Evolutionary conservation across 2,113 vertebrate genomes (phyloP), one percentile per base, ranked within the genome.

Genomic region (Promerops cafer): DNA sequence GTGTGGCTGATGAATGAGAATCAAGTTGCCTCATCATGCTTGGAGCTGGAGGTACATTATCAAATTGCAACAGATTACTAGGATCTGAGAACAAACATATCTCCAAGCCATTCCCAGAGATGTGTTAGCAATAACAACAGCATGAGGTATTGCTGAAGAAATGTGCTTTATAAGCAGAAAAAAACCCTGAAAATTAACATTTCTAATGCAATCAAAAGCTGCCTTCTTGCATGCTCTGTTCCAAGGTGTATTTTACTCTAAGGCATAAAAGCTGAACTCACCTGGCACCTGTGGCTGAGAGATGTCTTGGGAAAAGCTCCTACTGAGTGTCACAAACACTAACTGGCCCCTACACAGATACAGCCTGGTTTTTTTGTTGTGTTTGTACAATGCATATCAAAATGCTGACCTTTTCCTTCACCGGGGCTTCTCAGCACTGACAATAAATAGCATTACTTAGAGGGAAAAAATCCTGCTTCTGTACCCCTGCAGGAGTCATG

Each of bases 401-500:
- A 96, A 76, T 42, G 33, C 47, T 82, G 54, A 79, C 82, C 70
- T 86, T 91, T 87, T 85, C 50, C 52, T 85, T 74, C 79, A 90
- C 66, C 44, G 35, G 27, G 57, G 24, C 50, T 83, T 61, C 54
- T 94, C 57, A 76, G 54, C 24, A 69, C 11, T 86, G 40, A 53
- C n/a, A 95, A 90, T 70, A 95, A 93, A 88, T 60, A 70, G 47
- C 52, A 88, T 65, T 94, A 94, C 89, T 87, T 77, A 72, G 42
- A 83, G 59, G 37, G 7, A 9, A 44, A 66, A 63, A 37, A 33
- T 0, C 2, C 3, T 13, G 37, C 21, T 83, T 77, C 54, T 45
- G 16, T 89, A 57, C 23, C 61, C 71, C 61, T 60, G 53, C 57
- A 65, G 77, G 22, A 92, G 84, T 49, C 8, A 0, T 63, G 27